Base-by-base conservation (phyloP, 2,888 invertebrate genomes). In the Athalia circularis region DNA sequence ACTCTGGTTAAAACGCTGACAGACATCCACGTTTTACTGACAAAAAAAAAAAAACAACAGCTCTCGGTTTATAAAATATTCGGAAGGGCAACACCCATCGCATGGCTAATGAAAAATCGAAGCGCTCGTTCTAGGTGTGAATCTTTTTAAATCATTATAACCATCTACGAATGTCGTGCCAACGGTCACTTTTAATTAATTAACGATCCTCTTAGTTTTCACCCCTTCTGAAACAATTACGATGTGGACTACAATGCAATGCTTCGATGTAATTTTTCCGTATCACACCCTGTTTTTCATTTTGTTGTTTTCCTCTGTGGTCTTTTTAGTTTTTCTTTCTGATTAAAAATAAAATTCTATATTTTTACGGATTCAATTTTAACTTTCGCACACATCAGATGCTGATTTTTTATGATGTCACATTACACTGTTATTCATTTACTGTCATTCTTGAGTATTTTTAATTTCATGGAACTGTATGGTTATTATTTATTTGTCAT, bases 71-170 rank as follows among this genome's bases (percentile, higher is more conserved):
- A 72, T 72, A 74, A 75, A 80, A 78, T 67, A 62, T 67, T 65
- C 78, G 70, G 72, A 65, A 77, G 77, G 65, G 67, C 82, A 80
- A 80, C 82, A 83, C 81, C 82, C 83, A 80, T 79, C 77, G 79
- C 76, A 80, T 80, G 80, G 77, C 79, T 81, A 81, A 82, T 80
- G 80, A 81, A 82, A 80, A 81, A 82, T 81, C 80, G 79, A 80
- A 83, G 79, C 75, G 77, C 11, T 50, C 65, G 15, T 75, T 50
- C 75, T 75, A 75, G 64, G 75, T 64, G 61, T 9, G 59, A 75
- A 64, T 64, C 48, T 75, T 64, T 75, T 52, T 29, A 75, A 75
- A 61, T 64, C 48, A 75, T 75, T 64, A 75, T 15, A 59, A 8
- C 9, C 70, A 72, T 64, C 50, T 75, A 62, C 62, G 64, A 75